Evolutionary conservation across 2,797 vertebrate genomes (phyloP).

Genomic region (Odontamblyopus rebecca): DNA sequence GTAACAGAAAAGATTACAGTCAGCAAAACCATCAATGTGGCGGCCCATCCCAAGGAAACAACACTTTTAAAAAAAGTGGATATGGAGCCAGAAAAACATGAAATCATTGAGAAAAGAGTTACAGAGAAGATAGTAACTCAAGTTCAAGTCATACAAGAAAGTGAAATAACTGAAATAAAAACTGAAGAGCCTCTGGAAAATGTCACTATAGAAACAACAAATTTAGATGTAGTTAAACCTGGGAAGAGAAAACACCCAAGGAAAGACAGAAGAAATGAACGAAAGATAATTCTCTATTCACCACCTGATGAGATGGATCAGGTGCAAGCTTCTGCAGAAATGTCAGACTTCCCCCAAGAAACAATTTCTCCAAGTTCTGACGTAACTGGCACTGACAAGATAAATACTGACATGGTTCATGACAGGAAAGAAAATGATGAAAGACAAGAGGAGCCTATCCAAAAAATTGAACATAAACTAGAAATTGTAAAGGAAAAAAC

Average conservation of each 20-base stretch:
- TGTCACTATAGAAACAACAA: neutral
- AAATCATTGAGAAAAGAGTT: neutral
- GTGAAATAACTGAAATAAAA: neutral
- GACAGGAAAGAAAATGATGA: neutral
- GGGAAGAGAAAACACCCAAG: neutral
- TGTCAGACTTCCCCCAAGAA: neutral
- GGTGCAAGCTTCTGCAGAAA: neutral
- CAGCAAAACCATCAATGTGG: constrained; percentile 20
- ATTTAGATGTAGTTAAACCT: neutral
- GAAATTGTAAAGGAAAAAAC: neutral
- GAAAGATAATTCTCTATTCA: constrained; percentile 3
- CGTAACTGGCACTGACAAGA: neutral
- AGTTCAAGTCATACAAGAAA: constrained; percentile 23
- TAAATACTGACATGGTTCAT: neutral
- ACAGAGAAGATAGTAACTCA: constrained; percentile 1
- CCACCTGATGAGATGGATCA: neutral
- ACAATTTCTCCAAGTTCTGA: neutral
- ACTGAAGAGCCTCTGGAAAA: constrained; percentile 9
- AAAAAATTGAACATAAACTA: neutral
- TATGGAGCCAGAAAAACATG: neutral
- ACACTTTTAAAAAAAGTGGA: constrained; percentile 4
- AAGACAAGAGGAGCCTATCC: neutral
- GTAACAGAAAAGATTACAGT: neutral
- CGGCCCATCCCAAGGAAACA: constrained; percentile 17
- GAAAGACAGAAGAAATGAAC: neutral